Evolutionary conservation across 2,888 invertebrate genomes (phyloP).

Genomic region (Sinodicranocentrus sp.): DNA sequence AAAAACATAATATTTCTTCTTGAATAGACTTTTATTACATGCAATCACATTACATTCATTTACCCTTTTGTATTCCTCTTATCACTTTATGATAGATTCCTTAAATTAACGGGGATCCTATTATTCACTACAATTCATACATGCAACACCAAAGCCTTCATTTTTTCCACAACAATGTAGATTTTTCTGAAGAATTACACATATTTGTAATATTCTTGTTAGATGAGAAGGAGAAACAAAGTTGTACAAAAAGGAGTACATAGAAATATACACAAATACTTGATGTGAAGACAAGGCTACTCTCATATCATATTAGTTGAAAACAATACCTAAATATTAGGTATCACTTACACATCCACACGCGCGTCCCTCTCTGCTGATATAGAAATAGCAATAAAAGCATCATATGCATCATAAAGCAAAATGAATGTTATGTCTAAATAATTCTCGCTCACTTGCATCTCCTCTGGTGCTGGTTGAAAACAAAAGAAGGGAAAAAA

Average conservation of each 20-base stretch:
- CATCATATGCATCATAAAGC: conserved; percentile 66
- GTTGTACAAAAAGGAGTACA: too few species aligned
- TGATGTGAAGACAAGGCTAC: conserved; percentile 21
- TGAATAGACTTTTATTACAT: conserved; percentile 52
- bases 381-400: conserved; percentile 60
- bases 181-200: too few species aligned
- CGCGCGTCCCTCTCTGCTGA: conserved; percentile 9
- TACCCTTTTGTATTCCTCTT: conserved; percentile 40
- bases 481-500: not conserved
- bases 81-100: conserved; percentile 12
- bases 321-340: not conserved
- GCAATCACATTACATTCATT: conserved; percentile 46
- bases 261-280: too few species aligned
- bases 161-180: too few species aligned
- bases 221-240: not conserved
- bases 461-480: not conserved
- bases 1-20: conserved; percentile 21
- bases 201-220: not conserved
- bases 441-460: conserved; percentile 36
- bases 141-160: too few species aligned
- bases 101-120: conserved; percentile 9
- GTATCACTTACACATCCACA: conserved; percentile 11
- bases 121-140: not conserved
- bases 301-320: not conserved
- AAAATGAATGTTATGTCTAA: conserved; percentile 64